Evolutionary conservation across 1,140 invertebrate species (phyloP).

Genomic region (Cyclina sinensis): DNA sequence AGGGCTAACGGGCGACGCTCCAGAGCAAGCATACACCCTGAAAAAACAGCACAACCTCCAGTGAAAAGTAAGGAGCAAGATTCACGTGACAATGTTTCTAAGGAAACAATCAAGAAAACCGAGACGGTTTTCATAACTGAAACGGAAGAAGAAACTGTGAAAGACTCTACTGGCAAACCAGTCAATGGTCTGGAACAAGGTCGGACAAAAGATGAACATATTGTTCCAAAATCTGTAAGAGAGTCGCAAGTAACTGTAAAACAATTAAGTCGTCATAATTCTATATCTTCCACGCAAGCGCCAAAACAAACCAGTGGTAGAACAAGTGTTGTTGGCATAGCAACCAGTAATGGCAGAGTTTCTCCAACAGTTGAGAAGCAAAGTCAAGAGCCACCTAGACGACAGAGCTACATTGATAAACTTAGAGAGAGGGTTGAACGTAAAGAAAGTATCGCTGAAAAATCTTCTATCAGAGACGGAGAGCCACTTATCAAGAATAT

Average conservation of each 20-base stretch:
- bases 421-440: background rate
- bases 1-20: background rate
- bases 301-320: background rate
- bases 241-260: background rate
- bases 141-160: background rate
- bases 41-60: background rate
- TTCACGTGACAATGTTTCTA: background rate
- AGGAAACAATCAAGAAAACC: background rate
- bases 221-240: background rate
- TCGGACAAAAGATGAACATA: background rate
- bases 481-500: background rate
- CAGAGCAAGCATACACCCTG: background rate
- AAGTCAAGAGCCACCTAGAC: background rate
- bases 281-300: background rate
- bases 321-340: slow-evolving; percentile 21
- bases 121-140: background rate
- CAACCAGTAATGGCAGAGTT: slow-evolving; percentile 7
- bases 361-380: slow-evolving; percentile 31
- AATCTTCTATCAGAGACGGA: background rate
- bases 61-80: background rate
- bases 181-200: background rate
- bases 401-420: background rate
- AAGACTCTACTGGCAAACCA: background rate
- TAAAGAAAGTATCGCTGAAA: background rate
- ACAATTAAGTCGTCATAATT: background rate